phyloP scores from a whole-genome alignment of 2,888 invertebrate genomes.

The Myathropa florea region DNA sequence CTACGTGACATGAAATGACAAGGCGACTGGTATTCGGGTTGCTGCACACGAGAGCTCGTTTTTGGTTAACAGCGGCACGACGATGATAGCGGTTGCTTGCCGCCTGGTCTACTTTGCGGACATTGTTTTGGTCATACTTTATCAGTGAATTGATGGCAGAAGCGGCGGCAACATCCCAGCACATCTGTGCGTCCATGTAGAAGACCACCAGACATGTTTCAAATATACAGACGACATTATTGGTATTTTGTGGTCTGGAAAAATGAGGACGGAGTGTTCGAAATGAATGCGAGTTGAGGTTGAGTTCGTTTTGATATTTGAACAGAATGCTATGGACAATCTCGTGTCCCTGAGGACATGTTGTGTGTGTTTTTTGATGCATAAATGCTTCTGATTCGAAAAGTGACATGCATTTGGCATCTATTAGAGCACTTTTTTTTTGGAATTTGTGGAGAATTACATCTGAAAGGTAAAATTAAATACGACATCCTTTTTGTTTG shows the following conservation, averaged over 20 bases:
- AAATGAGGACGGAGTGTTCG: background rate
- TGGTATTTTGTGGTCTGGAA: background rate
- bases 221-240: background rate
- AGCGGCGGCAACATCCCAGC: background rate
- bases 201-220: background rate
- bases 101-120: background rate
- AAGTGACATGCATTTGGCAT: no score
- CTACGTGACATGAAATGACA: background rate
- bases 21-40: background rate
- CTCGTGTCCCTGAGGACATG: background rate
- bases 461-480: no score
- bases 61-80: background rate
- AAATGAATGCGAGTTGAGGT: background rate
- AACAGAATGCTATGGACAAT: background rate
- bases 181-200: background rate
- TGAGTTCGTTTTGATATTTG: background rate
- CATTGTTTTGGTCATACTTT: background rate
- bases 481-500: no score
- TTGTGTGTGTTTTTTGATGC: background rate
- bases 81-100: background rate
- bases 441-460: no score
- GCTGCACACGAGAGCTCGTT: background rate
- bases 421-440: no score
- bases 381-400: no score
- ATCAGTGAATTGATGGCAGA: background rate